These are phyloP conservation scores for Aphaenogaster floridana DNA, from an alignment of 1,140 invertebrate species.

Conservation along the genomic window DNA sequence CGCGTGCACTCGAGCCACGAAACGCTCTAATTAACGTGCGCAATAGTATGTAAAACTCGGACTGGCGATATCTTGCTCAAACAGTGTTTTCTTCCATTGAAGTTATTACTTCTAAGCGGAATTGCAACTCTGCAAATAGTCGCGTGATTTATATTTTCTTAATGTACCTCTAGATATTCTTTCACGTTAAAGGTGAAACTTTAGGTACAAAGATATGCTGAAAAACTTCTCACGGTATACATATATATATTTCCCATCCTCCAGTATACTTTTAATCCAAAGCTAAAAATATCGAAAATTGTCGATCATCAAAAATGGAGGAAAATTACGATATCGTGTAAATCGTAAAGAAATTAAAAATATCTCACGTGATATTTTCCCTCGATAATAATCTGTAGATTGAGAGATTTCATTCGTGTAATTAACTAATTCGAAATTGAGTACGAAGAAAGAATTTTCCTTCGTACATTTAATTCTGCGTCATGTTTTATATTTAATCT, in stretches of 20 bases:
- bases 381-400: slow-evolving; percentile 1
- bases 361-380: background rate
- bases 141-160: slow-evolving; percentile 35
- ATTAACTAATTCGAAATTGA: slow-evolving; percentile 2
- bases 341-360: background rate
- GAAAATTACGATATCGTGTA: background rate
- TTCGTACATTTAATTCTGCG: background rate
- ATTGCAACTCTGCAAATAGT: slow-evolving; percentile 1
- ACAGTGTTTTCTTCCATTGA: slow-evolving; percentile 21
- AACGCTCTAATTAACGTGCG: slow-evolving; percentile 45
- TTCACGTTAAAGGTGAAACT: background rate
- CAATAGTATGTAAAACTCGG: slow-evolving; percentile 21
- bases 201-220: background rate
- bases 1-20: slow-evolving; percentile 42
- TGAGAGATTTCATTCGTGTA: background rate
- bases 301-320: background rate
- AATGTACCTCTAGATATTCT: background rate
- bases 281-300: background rate
- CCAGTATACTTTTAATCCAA: background rate
- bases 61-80: slow-evolving; percentile 47
- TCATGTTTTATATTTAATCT: slow-evolving; percentile 13
- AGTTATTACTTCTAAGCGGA: slow-evolving; percentile 22
- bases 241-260: background rate
- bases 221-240: background rate
- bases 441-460: background rate